These are phyloP conservation scores for Mesoligia furuncula DNA, from an alignment of 2,888 invertebrate species.

Conservation along the genomic window DNA sequence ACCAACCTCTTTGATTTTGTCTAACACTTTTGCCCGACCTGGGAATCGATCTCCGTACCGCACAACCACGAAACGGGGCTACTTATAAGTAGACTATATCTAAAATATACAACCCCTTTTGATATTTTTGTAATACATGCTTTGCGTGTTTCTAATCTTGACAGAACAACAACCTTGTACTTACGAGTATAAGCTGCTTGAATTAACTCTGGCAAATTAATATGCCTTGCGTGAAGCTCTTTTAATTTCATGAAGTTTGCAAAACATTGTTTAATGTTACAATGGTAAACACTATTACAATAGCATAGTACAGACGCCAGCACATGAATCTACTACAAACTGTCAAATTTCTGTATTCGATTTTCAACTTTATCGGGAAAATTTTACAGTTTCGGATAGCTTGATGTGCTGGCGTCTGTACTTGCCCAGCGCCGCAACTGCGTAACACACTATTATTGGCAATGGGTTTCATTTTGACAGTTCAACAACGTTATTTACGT, in stretches of 20 bases:
- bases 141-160: constrained; percentile 36
- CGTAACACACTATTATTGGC: no score
- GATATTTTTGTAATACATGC: constrained; percentile 19
- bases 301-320: not conserved
- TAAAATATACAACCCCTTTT: constrained; percentile 18
- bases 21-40: not conserved
- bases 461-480: no score
- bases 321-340: no score
- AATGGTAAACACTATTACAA: not conserved
- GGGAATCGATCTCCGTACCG: not conserved
- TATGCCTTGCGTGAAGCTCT: constrained; percentile 15
- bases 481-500: no score
- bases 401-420: no score
- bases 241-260: constrained; percentile 18
- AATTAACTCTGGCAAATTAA: constrained; percentile 30
- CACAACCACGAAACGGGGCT: not conserved
- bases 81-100: constrained; percentile 8
- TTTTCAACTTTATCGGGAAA: no score
- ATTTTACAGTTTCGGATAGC: no score
- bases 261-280: not conserved
- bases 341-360: no score
- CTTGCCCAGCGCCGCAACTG: no score
- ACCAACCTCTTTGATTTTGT: no score
- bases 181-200: constrained; percentile 12
- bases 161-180: constrained; percentile 23